Percentiles rank a stretch among this genome's conserved stretches.
Conservation (phyloP, 2,797 vertebrate species). For the Pangasius macronema region DNA sequence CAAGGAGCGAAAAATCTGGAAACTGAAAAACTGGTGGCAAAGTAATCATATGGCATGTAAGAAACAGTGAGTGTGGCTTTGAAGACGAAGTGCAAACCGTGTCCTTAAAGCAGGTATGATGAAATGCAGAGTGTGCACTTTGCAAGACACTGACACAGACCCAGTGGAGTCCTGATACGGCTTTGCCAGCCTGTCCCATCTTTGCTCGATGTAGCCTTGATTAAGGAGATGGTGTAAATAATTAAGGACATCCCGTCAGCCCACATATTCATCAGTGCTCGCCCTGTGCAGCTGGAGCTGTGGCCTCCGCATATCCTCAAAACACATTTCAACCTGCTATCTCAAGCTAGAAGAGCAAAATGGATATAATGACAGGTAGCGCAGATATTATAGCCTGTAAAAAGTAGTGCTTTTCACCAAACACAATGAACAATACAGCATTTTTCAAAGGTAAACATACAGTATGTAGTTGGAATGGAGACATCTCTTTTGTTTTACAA, state of each 20-base stretch:
- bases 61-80: slow-evolving; percentile 31
- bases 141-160: slow-evolving; percentile 51
- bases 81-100: slow-evolving; percentile 32
- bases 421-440: not conserved
- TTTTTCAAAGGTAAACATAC: not conserved
- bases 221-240: slow-evolving; percentile 56
- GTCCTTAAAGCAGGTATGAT: slow-evolving; percentile 34
- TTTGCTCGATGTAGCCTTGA: slow-evolving; percentile 45
- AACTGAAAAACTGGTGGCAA: too few relatives aligned
- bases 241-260: slow-evolving; percentile 42
- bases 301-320: slow-evolving; percentile 13
- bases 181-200: slow-evolving; percentile 46
- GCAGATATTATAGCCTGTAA: not conserved
- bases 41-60: not conserved
- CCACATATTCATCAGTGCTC: slow-evolving; percentile 43
- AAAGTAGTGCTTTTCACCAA: not conserved
- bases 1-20: too few relatives aligned
- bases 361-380: not conserved
- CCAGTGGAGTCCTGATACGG: slow-evolving; percentile 18
- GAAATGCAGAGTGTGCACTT: slow-evolving; percentile 50
- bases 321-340: not conserved
- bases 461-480: not conserved
- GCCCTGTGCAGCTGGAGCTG: slow-evolving; percentile 15
- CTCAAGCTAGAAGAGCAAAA: not conserved
- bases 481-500: not conserved